phyloP scores from a whole-genome alignment of 2,113 vertebrate species.

The Lepus europaeus region DNA sequence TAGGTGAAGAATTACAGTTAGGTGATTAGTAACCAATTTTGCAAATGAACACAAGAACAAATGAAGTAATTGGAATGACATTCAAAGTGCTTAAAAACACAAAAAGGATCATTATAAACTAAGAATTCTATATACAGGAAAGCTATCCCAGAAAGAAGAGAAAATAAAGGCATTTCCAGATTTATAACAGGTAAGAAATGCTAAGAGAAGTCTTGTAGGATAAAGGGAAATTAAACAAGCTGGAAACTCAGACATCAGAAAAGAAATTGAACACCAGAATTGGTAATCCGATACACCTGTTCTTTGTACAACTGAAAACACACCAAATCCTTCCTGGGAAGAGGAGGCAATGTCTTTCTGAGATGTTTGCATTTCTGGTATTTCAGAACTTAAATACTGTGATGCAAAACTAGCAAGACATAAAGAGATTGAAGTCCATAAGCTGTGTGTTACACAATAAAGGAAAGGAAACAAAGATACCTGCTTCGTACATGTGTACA shows the following conservation, averaged over 20 bases:
- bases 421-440: not conserved
- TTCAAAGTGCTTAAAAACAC: not conserved
- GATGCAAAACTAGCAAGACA: not conserved
- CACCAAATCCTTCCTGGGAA: not conserved
- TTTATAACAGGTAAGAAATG: not conserved
- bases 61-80: not conserved
- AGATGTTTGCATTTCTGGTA: not conserved
- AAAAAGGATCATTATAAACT: not conserved
- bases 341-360: not conserved
- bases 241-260: not conserved
- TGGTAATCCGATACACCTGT: no score
- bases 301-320: no score
- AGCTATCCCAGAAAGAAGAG: not conserved
- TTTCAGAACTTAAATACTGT: not conserved
- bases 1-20: not conserved
- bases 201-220: not conserved
- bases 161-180: not conserved
- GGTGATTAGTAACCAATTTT: not conserved
- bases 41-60: not conserved
- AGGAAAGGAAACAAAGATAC: not conserved
- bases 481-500: not conserved
- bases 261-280: not conserved
- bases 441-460: not conserved
- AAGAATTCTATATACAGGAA: not conserved
- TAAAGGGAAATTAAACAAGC: not conserved